phyloP scores from a whole-genome alignment of 1,140 invertebrate genomes.

The Proctacanthus coquilletti region DNA sequence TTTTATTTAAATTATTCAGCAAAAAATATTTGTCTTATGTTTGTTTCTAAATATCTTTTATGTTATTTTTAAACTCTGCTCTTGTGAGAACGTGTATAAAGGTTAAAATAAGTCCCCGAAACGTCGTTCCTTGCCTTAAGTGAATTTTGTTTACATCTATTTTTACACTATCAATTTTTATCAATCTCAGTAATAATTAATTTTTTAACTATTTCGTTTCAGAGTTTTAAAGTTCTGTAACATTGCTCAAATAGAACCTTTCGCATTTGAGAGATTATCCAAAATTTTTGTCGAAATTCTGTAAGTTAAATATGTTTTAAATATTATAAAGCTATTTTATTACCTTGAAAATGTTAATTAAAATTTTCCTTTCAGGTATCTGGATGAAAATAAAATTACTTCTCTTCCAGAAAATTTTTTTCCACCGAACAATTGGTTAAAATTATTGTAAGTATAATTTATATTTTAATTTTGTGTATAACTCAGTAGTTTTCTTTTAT shows the following conservation, averaged over 20 bases:
- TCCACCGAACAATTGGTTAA: conserved; percentile 23
- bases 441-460: conserved; percentile 25
- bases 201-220: background rate
- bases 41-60: too few species aligned
- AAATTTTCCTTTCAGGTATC: conserved; percentile 18
- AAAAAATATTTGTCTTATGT: too few species aligned
- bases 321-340: conserved; percentile 5
- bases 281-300: conserved; percentile 18
- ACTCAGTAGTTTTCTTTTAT: too few species aligned
- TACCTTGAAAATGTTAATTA: conserved; percentile 2
- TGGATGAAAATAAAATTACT: conserved; percentile 29
- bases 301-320: conserved; percentile 13
- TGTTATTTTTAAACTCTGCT: too few species aligned
- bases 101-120: too few species aligned
- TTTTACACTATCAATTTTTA: too few species aligned
- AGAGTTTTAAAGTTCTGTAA: conserved; percentile 16
- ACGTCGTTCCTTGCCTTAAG: too few species aligned
- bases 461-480: too few species aligned
- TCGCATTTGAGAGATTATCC: conserved; percentile 19
- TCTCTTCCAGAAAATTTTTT: conserved; percentile 23
- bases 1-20: too few species aligned
- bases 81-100: too few species aligned
- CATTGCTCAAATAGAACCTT: conserved; percentile 16
- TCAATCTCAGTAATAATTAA: too few species aligned
- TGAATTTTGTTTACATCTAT: too few species aligned